Percentiles rank a stretch among this genome's conserved stretches.
Conservation (phyloP, 2,113 vertebrate species). For the Tinamus guttatus region DNA sequence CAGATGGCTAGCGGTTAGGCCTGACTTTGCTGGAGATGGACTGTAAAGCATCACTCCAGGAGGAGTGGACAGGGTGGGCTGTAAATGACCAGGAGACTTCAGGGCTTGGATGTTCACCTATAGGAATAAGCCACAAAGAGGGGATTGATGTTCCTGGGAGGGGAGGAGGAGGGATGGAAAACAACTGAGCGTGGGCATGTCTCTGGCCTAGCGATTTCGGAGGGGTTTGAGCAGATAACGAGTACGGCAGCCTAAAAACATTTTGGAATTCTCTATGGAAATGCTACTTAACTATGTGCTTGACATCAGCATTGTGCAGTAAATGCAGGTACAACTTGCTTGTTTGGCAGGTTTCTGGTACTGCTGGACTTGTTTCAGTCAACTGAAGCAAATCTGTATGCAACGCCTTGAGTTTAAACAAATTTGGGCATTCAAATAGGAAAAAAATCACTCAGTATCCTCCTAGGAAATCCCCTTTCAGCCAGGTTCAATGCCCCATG, state of each 20-base stretch:
- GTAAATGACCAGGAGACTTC: no score
- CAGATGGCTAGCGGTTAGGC: no score
- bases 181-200: neutral
- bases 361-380: conserved; percentile 14
- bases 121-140: neutral
- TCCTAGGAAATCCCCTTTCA: neutral
- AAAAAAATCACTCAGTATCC: rapidly evolving
- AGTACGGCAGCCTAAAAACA: neutral
- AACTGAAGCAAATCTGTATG: neutral
- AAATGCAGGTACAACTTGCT: neutral
- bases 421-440: neutral
- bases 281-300: neutral
- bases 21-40: no score
- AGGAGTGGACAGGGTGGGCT: no score
- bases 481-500: neutral
- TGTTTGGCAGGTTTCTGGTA: neutral
- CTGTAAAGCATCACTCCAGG: no score
- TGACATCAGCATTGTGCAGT: neutral
- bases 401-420: conserved; percentile 33
- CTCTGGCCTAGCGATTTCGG: neutral
- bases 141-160: neutral
- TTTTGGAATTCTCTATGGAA: neutral
- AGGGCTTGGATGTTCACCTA: neutral
- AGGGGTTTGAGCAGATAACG: neutral
- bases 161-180: neutral